phyloP scores from a whole-genome alignment of 2,113 vertebrate species.

The Xenus cinereus region DNA sequence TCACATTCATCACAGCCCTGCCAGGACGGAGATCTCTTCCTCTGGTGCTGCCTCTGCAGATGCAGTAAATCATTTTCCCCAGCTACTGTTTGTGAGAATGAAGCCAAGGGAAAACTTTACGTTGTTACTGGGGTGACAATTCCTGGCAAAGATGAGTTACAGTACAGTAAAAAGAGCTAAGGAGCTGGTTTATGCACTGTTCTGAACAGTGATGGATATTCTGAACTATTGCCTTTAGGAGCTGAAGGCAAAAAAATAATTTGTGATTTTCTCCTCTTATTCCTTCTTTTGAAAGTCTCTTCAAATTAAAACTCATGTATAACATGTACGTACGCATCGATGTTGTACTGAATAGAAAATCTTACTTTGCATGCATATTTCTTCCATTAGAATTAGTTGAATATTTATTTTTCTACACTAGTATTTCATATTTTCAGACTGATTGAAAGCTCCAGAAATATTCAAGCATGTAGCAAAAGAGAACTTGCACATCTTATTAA shows the following conservation, averaged over 20 bases:
- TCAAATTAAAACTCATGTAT: not conserved
- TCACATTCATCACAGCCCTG: not conserved
- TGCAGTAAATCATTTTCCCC: slow-evolving; percentile 44
- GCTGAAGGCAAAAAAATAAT: not conserved
- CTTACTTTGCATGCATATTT: not conserved
- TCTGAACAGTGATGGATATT: slow-evolving; percentile 28
- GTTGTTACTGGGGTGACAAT: slow-evolving; percentile 36
- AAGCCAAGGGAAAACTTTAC: slow-evolving; percentile 40
- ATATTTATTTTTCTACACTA: not conserved
- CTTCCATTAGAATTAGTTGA: not conserved
- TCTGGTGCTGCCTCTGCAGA: slow-evolving; percentile 40
- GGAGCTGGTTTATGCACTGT: not conserved
- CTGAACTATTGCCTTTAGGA: not conserved
- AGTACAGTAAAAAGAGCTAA: slow-evolving; percentile 25
- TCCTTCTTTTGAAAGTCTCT: not conserved
- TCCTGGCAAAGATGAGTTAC: slow-evolving; percentile 40
- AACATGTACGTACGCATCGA: not conserved
- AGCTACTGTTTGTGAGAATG: slow-evolving; percentile 38
- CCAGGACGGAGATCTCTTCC: slow-evolving; percentile 42
- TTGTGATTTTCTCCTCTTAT: not conserved
- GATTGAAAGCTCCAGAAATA: not conserved
- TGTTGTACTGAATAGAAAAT: not conserved
- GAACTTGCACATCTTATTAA: not conserved
- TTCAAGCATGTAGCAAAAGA: not conserved
- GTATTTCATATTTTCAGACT: not conserved